These are phyloP conservation scores for Leptinotarsa tumamoca DNA, from an alignment of 2,888 invertebrate species.

Conservation along the genomic window DNA sequence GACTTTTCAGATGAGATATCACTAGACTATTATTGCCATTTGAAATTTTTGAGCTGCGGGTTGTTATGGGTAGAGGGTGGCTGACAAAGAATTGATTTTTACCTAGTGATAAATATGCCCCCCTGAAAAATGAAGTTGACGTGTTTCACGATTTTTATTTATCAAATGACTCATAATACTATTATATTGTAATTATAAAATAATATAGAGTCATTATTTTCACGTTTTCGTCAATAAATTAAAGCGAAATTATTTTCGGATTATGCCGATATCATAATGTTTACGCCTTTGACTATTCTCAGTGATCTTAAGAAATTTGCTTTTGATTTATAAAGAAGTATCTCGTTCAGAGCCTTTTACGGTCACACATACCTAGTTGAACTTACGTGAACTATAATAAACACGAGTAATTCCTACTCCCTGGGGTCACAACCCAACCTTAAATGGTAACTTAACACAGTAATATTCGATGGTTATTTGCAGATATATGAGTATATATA, in stretches of 20 bases:
- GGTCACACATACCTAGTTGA: conserved; percentile 50
- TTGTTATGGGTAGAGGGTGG: no score
- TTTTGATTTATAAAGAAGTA: conserved; percentile 48
- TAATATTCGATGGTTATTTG: not conserved
- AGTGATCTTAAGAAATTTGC: conserved; percentile 39
- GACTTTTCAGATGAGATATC: no score
- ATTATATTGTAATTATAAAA: not conserved
- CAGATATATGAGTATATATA: no score
- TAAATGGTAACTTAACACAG: conserved; percentile 17
- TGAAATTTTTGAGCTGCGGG: no score
- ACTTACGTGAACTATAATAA: conserved; percentile 47
- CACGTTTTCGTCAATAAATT: not conserved
- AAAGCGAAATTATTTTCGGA: not conserved
- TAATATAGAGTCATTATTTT: not conserved
- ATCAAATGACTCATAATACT: not conserved
- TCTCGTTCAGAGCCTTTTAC: conserved; percentile 48
- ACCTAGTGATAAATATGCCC: no score
- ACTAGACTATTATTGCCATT: no score
- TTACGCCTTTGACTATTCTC: conserved; percentile 24
- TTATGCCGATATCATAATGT: conserved; percentile 13
- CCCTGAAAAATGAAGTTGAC: no score
- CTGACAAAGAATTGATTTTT: no score
- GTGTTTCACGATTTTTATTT: no score
- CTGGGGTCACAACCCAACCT: conserved; percentile 37
- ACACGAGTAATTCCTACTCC: conserved; percentile 46